These are phyloP conservation scores for Camptogramma bilineatum DNA, from an alignment of 2,888 invertebrate species.

Conservation along the genomic window DNA sequence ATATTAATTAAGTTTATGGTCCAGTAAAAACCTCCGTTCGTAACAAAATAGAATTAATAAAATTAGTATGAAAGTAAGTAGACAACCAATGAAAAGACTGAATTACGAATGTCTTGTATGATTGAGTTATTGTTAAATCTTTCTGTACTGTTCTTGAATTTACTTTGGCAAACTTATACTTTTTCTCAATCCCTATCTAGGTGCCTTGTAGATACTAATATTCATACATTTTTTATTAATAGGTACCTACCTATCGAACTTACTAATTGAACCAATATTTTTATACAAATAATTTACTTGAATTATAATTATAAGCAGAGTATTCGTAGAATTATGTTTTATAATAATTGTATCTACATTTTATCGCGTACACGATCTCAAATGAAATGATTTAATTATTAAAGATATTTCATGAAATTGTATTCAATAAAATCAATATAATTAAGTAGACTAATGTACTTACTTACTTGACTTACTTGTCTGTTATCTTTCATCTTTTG, in stretches of 20 bases:
- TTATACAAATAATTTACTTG: background rate
- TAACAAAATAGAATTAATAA: conserved; percentile 27
- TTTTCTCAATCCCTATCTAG: background rate
- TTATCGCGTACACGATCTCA: conserved; percentile 32
- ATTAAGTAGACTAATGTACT: background rate
- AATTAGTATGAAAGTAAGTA: conserved; percentile 38
- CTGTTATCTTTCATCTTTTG: background rate
- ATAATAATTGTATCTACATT: conserved; percentile 2
- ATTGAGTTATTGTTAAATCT: conserved; percentile 30
- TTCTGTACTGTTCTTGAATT: conserved; percentile 48
- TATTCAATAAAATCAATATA: background rate
- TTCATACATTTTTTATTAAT: background rate
- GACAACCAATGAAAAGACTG: conserved; percentile 70
- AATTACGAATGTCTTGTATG: conserved; percentile 58
- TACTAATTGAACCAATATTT: background rate
- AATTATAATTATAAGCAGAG: conserved; percentile 3
- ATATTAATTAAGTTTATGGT: conserved; percentile 13
- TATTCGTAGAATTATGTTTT: background rate
- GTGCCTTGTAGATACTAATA: conserved; percentile 1
- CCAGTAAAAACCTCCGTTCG: conserved; percentile 22
- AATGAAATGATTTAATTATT: conserved; percentile 10
- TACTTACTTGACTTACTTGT: background rate
- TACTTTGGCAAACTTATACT: conserved; percentile 23
- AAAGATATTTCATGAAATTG: background rate
- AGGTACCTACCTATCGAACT: no score